Base-by-base conservation (phyloP, 2,797 vertebrate genomes). In the Selene dorsalis region DNA sequence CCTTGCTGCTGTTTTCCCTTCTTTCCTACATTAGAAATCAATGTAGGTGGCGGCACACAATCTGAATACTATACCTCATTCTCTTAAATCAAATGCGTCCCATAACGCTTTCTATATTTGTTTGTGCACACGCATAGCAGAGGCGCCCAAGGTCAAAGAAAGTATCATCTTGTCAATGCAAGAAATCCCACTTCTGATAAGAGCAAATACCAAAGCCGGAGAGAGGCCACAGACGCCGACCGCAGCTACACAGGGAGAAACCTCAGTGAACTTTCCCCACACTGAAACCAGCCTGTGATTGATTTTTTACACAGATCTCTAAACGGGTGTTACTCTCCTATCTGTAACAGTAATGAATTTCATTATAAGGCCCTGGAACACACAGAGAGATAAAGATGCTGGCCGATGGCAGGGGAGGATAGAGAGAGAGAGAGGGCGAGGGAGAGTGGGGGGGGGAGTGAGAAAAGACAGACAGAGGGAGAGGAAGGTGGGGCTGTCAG, bases 271-370 rank as follows among this genome's bases (percentile, higher is more conserved):
- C 86, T 80, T 88, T 91, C 78, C 81, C 57, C 83, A 60, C 70
- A 67, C 74, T 70, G 76, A 89, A 89, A 86, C 74, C 75, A 88
- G 78, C 67, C 74, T 24, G 73, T 82, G 88, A 93, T 94, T 89
- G 92, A 92, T 93, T 91, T 90, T 91, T 87, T 82, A 85, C 90
- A 91, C 84, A 79, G 84, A 90, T 90, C 87, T 90, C 82, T 88
- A 86, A 92, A 91, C 64, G 82, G 89, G 87, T 91, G 90, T 81
- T 89, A 84, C 90, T 87, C 88, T 84, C 63, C 88, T 90, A 87
- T 91, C 90, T 92, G 91, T 89, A 86, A 83, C 87, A 80, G 88
- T 92, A 90, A 91, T 93, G 90, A 87, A 93, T 92, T 93, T 92
- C 88, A 93, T 93, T 92, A 91, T 83, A 91, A 79, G 85, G 74